These are phyloP conservation scores for Eucidaris tribuloides DNA, from an alignment of 35 echinoderm and acorn worm genomes.

Conservation along the genomic window DNA sequence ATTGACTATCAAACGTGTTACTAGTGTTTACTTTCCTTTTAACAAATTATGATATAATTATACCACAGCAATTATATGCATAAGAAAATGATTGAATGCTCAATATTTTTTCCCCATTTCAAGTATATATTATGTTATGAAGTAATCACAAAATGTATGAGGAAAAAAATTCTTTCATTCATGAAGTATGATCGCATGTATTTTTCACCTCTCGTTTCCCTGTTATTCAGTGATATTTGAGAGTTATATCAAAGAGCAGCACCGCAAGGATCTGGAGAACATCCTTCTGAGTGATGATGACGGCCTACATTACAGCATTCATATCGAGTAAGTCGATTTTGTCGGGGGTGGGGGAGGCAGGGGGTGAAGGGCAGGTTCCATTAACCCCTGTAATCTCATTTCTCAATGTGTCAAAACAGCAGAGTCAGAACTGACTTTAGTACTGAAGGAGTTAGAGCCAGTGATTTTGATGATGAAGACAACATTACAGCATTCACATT, in stretches of 20 bases:
- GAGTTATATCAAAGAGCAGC: slow-evolving; percentile 64
- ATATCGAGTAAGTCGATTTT: slow-evolving; percentile 72
- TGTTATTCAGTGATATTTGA: slow-evolving; percentile 73
- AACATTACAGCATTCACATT: slow-evolving; percentile 64
- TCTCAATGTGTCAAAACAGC: background rate
- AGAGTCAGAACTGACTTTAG: background rate
- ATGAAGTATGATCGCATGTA: background rate
- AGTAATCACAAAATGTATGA: background rate
- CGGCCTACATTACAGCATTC: slow-evolving; percentile 52
- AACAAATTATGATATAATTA: background rate
- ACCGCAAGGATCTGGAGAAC: slow-evolving; percentile 49
- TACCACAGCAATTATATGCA: background rate
- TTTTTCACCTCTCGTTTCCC: background rate
- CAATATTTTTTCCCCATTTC: background rate
- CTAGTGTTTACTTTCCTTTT: too few relatives aligned
- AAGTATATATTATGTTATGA: background rate
- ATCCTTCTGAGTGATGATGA: slow-evolving; percentile 74
- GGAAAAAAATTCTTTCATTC: background rate
- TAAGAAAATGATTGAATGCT: background rate
- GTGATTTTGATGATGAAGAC: background rate
- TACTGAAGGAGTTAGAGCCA: background rate
- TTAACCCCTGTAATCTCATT: background rate
- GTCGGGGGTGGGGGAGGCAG: too few relatives aligned
- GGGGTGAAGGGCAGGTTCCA: too few relatives aligned
- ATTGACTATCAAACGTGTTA: too few relatives aligned